These are phyloP conservation scores for Agrotis puta DNA, from an alignment of 2,888 invertebrate species.

Conservation along the genomic window DNA sequence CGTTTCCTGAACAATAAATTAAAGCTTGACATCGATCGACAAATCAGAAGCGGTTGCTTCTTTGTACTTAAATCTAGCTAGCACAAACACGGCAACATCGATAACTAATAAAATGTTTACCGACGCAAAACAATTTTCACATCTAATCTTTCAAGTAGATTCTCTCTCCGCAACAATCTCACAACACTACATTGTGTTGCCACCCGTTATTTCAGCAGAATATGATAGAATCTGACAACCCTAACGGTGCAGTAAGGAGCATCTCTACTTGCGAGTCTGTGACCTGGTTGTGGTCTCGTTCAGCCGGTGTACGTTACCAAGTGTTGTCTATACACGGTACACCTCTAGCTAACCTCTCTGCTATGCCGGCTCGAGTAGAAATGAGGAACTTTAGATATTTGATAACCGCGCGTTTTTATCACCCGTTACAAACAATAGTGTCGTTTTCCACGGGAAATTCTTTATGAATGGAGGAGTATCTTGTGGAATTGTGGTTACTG, in stretches of 20 bases:
- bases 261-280: slow-evolving; percentile 54
- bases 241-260: slow-evolving; percentile 59
- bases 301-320: slow-evolving; percentile 63
- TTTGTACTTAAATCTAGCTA: slow-evolving; percentile 14
- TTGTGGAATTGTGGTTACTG: slow-evolving; percentile 2
- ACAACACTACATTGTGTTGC: slow-evolving; percentile 18
- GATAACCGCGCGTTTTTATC: slow-evolving; percentile 54
- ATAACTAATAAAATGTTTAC: slow-evolving; percentile 13
- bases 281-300: slow-evolving; percentile 66
- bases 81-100: background rate
- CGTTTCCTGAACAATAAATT: slow-evolving; percentile 21
- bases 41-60: slow-evolving; percentile 17
- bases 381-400: slow-evolving; percentile 45
- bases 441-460: slow-evolving; percentile 20
- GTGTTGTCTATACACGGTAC: slow-evolving; percentile 35
- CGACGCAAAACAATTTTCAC: slow-evolving; percentile 19
- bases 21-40: slow-evolving; percentile 10
- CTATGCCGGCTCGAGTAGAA: slow-evolving; percentile 17
- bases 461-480: slow-evolving; percentile 33
- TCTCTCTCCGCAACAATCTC: background rate
- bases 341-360: slow-evolving; percentile 45
- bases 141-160: slow-evolving; percentile 9
- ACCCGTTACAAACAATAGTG: slow-evolving; percentile 47
- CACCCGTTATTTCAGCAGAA: slow-evolving; percentile 26
- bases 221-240: slow-evolving; percentile 49